These are phyloP conservation scores for Drosophila prostipennis DNA, from an alignment of 2,888 invertebrate species.

Conservation along the genomic window DNA sequence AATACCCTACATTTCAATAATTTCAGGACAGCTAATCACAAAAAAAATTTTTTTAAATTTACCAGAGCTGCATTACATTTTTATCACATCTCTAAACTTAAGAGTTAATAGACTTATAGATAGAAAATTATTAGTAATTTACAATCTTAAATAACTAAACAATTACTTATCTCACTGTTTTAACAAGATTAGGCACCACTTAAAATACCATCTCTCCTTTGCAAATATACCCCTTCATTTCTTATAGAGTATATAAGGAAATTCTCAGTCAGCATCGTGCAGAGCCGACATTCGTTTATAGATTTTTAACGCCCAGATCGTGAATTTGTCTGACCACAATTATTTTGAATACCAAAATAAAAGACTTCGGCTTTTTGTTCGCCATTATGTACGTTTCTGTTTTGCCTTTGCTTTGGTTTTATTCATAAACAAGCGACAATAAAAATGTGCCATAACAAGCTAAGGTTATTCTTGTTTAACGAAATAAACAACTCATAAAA, in stretches of 20 bases:
- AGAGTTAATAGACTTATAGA: too few species aligned
- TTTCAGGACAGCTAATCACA: too few species aligned
- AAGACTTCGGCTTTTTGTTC: slow-evolving; percentile 9
- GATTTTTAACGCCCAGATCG: slow-evolving; percentile 66
- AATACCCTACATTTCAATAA: background rate
- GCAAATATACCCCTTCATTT: background rate
- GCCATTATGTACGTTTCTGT: slow-evolving; percentile 15
- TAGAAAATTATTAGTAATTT: background rate
- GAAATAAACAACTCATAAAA: slow-evolving; percentile 73
- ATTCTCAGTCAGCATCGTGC: slow-evolving; percentile 21
- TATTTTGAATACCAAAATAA: slow-evolving; percentile 36
- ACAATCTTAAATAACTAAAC: too few species aligned
- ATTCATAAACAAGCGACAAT: slow-evolving; percentile 58
- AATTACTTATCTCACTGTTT: too few species aligned
- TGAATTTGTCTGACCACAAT: slow-evolving; percentile 56
- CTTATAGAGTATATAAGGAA: slow-evolving; percentile 1
- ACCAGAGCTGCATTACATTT: too few species aligned
- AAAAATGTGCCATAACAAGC: slow-evolving; percentile 56
- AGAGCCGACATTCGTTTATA: slow-evolving; percentile 47
- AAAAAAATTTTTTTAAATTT: too few species aligned
- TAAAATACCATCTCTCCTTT: background rate
- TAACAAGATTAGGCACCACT: too few species aligned
- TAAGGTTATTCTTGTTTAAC: slow-evolving; percentile 64
- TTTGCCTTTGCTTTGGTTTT: slow-evolving; percentile 22
- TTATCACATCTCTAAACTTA: too few species aligned